phyloP scores from a whole-genome alignment of 64 coral and sea anemone species.

The Montipora cactus region DNA sequence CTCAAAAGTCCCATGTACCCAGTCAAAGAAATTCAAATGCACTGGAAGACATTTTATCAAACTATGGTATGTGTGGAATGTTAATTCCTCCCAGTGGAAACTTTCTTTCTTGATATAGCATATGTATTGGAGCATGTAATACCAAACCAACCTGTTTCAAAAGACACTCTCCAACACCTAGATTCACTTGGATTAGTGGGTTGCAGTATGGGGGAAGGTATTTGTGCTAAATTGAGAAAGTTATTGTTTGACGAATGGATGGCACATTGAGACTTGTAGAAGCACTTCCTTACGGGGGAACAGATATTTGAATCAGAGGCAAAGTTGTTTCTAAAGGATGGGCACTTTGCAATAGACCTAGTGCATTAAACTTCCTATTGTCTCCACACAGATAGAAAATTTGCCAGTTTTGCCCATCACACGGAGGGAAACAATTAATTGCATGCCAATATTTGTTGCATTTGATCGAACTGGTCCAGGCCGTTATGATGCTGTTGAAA shows the following conservation, averaged over 20 bases:
- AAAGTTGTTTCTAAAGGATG: slow-evolving; percentile 2
- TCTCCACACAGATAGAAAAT: not conserved
- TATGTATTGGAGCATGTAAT: slow-evolving; percentile 5
- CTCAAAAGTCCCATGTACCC: slow-evolving; percentile 25
- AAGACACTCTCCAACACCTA: slow-evolving; percentile 16
- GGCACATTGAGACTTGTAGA: slow-evolving; percentile 21
- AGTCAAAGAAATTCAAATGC: slow-evolving; percentile 26
- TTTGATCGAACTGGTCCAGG: too few relatives aligned
- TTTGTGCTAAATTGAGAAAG: slow-evolving; percentile 40
- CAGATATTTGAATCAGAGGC: not conserved
- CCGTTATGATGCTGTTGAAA: too few relatives aligned
- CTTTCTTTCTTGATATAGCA: slow-evolving; percentile 20
- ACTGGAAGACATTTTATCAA: slow-evolving; percentile 29
- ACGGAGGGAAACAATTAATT: not conserved
- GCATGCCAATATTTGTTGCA: too few relatives aligned
- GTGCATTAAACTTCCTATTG: slow-evolving; percentile 44
- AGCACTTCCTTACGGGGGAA: slow-evolving; percentile 27
- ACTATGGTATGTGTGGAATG: slow-evolving; percentile 25
- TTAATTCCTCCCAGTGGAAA: slow-evolving; percentile 5
- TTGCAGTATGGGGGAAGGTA: not conserved
- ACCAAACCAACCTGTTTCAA: not conserved
- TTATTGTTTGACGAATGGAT: slow-evolving; percentile 41
- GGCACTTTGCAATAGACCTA: slow-evolving; percentile 53
- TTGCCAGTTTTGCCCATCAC: not conserved
- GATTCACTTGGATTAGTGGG: slow-evolving; percentile 16